Evolutionary conservation across 1,140 invertebrate genomes (phyloP), one percentile per base, ranked within the genome.

Genomic region (Macrosteles quadrilineatus): DNA sequence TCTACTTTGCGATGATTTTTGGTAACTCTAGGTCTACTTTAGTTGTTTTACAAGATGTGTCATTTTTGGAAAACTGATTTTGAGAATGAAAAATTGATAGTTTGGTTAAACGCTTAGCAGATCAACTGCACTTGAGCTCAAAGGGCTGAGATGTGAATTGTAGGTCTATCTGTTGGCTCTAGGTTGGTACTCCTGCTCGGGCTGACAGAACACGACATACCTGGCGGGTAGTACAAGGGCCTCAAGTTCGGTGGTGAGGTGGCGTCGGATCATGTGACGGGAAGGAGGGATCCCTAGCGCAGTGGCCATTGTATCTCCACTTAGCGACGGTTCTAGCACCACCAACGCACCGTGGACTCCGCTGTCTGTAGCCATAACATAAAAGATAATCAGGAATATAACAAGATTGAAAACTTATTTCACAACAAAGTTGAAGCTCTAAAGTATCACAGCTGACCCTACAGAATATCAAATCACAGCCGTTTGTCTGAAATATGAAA

Each of bases 321-420:
- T 95, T 81, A 98, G 96, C 1, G 93, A 94, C 19, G 94, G 92
- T 77, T 98, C 95, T 73, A 97, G 80, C 36, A 97, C 94, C 21
- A 96, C 93, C 69, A 98, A 81, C 14, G 94, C 95, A 72, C 95
- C 95, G 77, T 97, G 95, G 0, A 98, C 93, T 73, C 95, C 95
- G 78, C 92, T 95, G 78, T 96, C 94, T 92, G 80, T 25, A 74
- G 80, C 45, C 32, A 36, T 14, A 36, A 32, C 68, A 75, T 25
- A 43, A 27, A 71, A 55, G 27, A 57, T 29, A 30, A 57, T 59
- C 2, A 70, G 70, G 11, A n/a, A n/a, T n/a, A n/a, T n/a, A n/a
- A n/a, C n/a, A n/a, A n/a, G n/a, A 1, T 70, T 4, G 70, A 27
- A 68, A 67, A 29, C 14, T 45, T 45, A 9, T 65, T 19, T 11